phyloP scores from a whole-genome alignment of 2,797 vertebrate genomes.

The Iguana delicatissima region DNA sequence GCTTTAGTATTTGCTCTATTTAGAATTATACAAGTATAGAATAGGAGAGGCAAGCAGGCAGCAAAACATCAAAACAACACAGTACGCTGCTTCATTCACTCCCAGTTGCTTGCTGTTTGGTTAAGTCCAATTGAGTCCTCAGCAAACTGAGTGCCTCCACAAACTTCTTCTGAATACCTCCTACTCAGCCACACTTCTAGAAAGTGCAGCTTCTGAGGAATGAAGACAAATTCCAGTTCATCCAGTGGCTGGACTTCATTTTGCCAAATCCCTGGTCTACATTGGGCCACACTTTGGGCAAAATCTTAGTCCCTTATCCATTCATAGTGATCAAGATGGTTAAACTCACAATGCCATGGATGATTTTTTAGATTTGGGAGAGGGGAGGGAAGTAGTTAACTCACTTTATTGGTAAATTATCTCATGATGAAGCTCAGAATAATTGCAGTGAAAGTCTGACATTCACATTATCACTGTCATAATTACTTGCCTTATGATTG shows the following conservation, averaged over 20 bases:
- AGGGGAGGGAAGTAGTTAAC: conserved; percentile 69
- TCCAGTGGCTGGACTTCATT: neutral
- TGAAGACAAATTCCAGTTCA: neutral
- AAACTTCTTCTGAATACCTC: neutral
- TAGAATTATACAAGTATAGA: neutral
- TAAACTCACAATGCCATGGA: neutral
- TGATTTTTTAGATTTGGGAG: conserved; percentile 45
- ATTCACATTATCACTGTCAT: conserved; percentile 75
- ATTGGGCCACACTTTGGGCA: neutral
- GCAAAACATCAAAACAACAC: neutral
- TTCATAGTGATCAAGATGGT: conserved; percentile 1
- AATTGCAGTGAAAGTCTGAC: conserved; percentile 77
- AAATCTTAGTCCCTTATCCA: neutral
- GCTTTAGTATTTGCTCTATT: neutral
- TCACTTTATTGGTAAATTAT: conserved; percentile 79
- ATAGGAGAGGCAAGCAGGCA: neutral
- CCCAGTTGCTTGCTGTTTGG: neutral
- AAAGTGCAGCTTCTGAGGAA: neutral
- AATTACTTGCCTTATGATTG: conserved; percentile 76
- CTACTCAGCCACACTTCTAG: neutral
- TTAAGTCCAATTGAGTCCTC: neutral
- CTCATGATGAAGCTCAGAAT: conserved; percentile 78
- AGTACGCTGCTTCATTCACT: no score
- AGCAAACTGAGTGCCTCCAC: neutral
- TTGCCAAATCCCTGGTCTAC: neutral